phyloP scores from a whole-genome alignment of 53 echinoderm and acorn worm species.

The Holothuria scabra region DNA sequence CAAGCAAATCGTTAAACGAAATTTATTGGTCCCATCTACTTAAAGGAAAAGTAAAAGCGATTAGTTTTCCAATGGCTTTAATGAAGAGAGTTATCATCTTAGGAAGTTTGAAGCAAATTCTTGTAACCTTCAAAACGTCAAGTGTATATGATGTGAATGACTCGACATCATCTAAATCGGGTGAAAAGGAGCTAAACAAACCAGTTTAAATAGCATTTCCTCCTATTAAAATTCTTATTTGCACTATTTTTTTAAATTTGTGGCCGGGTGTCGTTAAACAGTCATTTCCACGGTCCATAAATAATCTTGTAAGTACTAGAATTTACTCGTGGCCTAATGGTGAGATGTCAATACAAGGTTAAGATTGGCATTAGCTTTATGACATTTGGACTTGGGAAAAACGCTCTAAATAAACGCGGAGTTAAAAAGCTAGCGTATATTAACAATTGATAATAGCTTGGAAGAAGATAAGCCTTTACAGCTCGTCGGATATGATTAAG shows the following conservation, averaged over 20 bases:
- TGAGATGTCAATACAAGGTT: constrained; percentile 6
- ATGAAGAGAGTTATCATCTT: too few species aligned
- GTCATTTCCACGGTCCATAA: constrained; percentile 5
- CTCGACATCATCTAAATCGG: too few species aligned
- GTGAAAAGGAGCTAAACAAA: too few species aligned
- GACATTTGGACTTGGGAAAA: constrained; percentile 24
- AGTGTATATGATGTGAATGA: too few species aligned
- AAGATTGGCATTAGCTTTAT: background rate
- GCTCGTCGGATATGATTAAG: constrained; percentile 36
- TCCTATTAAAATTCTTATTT: too few species aligned
- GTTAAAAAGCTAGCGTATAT: constrained; percentile 3
- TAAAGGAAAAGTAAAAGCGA: too few species aligned
- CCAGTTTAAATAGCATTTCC: too few species aligned
- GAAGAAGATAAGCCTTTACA: background rate
- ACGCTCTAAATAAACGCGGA: constrained; percentile 12
- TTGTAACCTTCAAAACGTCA: too few species aligned
- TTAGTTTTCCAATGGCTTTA: too few species aligned
- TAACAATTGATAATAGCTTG: constrained; percentile 29
- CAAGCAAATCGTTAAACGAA: too few species aligned
- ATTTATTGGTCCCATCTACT: too few species aligned
- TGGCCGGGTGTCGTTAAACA: constrained; percentile 20
- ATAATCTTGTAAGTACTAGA: constrained; percentile 2
- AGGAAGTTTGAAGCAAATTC: too few species aligned
- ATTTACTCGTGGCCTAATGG: constrained; percentile 26
- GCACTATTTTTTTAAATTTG: constrained; percentile 26